These are phyloP conservation scores for Hyaena hyaena DNA, from an alignment of 2,113 vertebrate species.

Conservation along the genomic window DNA sequence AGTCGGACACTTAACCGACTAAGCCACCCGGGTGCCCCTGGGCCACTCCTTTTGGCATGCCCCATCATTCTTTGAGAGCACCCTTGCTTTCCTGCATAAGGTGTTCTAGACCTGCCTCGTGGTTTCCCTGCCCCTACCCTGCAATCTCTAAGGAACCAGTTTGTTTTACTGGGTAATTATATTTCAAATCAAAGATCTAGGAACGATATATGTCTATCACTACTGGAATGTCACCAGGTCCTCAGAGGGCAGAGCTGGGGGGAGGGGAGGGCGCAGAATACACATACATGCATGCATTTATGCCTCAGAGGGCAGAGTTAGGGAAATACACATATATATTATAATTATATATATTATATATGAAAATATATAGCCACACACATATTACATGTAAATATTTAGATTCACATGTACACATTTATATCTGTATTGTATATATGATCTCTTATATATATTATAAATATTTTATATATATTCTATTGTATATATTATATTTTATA, in stretches of 20 bases:
- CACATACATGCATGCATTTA: not conserved
- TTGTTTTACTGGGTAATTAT: not conserved
- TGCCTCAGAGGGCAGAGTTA: not conserved
- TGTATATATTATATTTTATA: not conserved
- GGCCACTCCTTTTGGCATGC: not conserved
- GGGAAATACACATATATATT: not conserved
- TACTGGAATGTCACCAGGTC: not conserved
- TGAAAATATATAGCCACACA: not conserved
- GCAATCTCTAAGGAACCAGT: not conserved
- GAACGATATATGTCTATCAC: too few species aligned
- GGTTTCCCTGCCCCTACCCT: not conserved
- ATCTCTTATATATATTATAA: not conserved
- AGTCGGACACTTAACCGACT: too few species aligned
- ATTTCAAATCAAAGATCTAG: not conserved
- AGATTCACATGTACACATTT: not conserved
- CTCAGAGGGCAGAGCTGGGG: not conserved
- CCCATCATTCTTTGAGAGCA: not conserved
- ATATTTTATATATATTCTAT: not conserved
- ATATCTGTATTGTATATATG: not conserved
- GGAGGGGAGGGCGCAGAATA: not conserved
- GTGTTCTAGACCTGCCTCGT: not conserved
- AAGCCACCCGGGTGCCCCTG: too few species aligned
- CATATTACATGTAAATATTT: not conserved
- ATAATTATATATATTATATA: not conserved
- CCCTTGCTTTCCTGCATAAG: not conserved